These are phyloP conservation scores for Xiphophorus couchianus DNA, from an alignment of 2,113 vertebrate species.

Conservation along the genomic window DNA sequence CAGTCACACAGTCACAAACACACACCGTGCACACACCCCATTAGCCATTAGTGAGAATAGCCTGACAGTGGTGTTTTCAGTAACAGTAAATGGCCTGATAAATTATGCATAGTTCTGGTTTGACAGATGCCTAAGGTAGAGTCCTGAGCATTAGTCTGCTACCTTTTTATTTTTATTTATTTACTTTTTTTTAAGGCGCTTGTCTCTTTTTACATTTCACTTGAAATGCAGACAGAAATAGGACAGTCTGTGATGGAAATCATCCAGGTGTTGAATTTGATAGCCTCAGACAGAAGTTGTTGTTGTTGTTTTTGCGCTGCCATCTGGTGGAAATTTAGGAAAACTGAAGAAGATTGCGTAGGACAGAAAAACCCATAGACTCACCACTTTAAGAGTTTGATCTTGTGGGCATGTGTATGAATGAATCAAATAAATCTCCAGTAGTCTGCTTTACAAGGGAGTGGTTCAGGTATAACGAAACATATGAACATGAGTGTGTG, in stretches of 20 bases:
- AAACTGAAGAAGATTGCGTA: background rate
- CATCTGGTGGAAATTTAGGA: conserved; percentile 44
- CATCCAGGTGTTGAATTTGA: background rate
- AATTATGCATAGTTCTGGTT: conserved; percentile 73
- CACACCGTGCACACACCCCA: conserved; percentile 48
- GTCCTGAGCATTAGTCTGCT: conserved; percentile 17
- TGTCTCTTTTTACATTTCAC: conserved; percentile 3
- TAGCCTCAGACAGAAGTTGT: background rate
- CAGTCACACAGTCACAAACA: background rate
- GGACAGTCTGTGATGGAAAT: background rate
- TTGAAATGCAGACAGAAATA: background rate
- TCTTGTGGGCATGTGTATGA: no score
- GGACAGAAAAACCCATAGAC: background rate
- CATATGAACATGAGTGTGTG: no score
- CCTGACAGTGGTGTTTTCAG: conserved; percentile 47
- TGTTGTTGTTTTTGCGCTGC: conserved; percentile 10
- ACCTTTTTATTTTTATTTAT: background rate
- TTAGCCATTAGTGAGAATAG: conserved; percentile 71
- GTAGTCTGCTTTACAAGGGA: no score
- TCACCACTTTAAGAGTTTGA: background rate
- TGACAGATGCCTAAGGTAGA: conserved; percentile 28
- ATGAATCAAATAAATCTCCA: no score
- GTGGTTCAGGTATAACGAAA: no score
- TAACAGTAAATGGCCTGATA: conserved; percentile 64
- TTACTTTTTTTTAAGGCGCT: conserved; percentile 5